Percentiles rank a stretch among this genome's conserved stretches.
Evolutionary conservation across 2,888 invertebrate species (phyloP).

Genomic region (Nemotelus pantherinus): DNA sequence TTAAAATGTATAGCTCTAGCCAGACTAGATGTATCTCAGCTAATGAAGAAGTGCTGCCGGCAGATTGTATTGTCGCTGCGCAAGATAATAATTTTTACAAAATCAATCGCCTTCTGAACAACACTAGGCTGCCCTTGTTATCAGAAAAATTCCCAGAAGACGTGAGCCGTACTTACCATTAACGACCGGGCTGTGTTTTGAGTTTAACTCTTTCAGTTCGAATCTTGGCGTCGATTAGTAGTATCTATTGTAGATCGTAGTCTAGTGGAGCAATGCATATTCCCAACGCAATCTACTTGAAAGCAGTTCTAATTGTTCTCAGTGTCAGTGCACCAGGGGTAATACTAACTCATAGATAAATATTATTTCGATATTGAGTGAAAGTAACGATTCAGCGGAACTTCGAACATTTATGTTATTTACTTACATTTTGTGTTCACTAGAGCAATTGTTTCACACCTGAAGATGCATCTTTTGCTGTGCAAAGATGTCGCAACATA

Average conservation of each 20-base stretch:
- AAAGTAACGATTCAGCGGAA: too few species aligned
- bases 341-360: background rate
- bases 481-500: conserved; percentile 52
- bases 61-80: too few species aligned
- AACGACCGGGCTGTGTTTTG: background rate
- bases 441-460: conserved; percentile 46
- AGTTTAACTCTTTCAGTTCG: background rate
- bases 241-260: too few species aligned
- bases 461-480: conserved; percentile 53
- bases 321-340: background rate
- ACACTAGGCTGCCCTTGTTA: background rate
- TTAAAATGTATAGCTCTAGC: too few species aligned
- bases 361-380: too few species aligned
- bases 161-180: background rate
- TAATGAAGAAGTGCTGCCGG: too few species aligned
- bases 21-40: too few species aligned
- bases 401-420: too few species aligned
- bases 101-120: background rate
- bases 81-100: background rate
- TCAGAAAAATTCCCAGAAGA: background rate
- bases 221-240: background rate
- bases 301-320: background rate
- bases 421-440: conserved; percentile 6
- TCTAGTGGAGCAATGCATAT: background rate
- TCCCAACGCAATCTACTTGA: background rate